Evolutionary conservation across 2,888 invertebrate species (phyloP).

Genomic region (Eupithecia subumbrata): DNA sequence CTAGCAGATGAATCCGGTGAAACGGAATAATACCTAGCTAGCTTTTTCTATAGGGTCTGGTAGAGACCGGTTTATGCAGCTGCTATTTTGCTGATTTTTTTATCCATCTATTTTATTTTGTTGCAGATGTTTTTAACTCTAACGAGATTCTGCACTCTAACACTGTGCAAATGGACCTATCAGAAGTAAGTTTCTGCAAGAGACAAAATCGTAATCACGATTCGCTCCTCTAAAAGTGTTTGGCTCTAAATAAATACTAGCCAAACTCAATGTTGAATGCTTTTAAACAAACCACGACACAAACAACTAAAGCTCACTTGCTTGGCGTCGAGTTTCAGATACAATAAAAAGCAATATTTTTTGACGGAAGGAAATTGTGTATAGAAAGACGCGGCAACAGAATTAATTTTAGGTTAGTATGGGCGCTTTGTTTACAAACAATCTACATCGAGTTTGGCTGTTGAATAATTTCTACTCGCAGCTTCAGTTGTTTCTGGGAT

Average conservation of each 20-base stretch:
- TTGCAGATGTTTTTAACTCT: slow-evolving; percentile 84
- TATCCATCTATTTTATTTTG: not conserved
- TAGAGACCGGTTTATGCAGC: not conserved
- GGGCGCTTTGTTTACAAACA: too few relatives aligned
- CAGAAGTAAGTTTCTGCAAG: slow-evolving; percentile 86
- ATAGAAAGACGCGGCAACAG: too few relatives aligned
- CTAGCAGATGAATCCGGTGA: not conserved
- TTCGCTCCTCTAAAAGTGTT: not conserved
- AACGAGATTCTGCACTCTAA: slow-evolving; percentile 92
- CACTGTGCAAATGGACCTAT: slow-evolving; percentile 90
- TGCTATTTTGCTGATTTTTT: not conserved
- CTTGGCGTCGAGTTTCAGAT: too few relatives aligned
- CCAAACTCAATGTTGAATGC: too few relatives aligned
- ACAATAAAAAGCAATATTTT: too few relatives aligned
- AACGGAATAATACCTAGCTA: not conserved
- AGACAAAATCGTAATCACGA: not conserved
- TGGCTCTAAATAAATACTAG: too few relatives aligned
- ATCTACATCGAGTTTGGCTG: too few relatives aligned
- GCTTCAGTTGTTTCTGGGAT: not conserved
- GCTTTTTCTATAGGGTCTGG: not conserved
- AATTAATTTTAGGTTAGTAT: too few relatives aligned
- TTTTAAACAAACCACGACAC: too few relatives aligned
- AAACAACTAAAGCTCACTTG: too few relatives aligned
- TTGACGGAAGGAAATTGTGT: too few relatives aligned
- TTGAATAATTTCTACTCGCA: not conserved